A percentile compares a stretch with the other conserved stretches of the same genome.
phyloP scores from a whole-genome alignment of 2,888 invertebrate species.

The Limnephilus rhombicus region DNA sequence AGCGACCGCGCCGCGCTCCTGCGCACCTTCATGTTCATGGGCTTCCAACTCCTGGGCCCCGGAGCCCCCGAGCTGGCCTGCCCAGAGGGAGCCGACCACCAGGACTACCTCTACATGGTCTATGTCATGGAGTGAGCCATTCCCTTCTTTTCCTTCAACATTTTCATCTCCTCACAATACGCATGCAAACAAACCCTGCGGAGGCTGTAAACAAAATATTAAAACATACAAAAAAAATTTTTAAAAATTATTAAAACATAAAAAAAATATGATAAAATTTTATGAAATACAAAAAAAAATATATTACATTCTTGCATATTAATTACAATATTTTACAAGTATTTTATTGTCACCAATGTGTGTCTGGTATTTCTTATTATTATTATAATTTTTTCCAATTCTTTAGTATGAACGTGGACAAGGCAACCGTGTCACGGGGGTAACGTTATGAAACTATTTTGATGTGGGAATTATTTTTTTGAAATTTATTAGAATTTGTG shows the following conservation, averaged over 20 bases:
- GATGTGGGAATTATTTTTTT: not conserved
- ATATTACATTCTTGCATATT: conserved; percentile 44
- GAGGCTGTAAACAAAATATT: conserved; percentile 58
- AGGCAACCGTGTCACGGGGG: not conserved
- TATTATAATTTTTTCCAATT: not conserved
- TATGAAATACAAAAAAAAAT: conserved; percentile 49
- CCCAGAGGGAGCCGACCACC: conserved; percentile 81
- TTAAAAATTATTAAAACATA: conserved; percentile 63
- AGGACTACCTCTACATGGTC: conserved; percentile 76
- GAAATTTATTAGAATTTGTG: not conserved
- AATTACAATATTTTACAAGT: conserved; percentile 40
- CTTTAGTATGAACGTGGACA: not conserved
- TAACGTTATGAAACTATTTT: not conserved
- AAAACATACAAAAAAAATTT: conserved; percentile 67
- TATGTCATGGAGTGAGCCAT: conserved; percentile 71
- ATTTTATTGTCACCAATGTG: conserved; percentile 1
- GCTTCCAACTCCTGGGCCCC: conserved; percentile 92
- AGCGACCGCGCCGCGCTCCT: conserved; percentile 91
- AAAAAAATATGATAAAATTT: conserved; percentile 56
- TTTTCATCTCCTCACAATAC: conserved; percentile 35
- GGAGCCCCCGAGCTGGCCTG: conserved; percentile 83
- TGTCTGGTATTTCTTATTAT: no score
- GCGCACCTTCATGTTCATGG: conserved; percentile 98
- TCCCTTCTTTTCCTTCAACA: not conserved
- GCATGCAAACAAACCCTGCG: conserved; percentile 9